phyloP scores from a whole-genome alignment of 2,888 invertebrate species.

The Tanypteryx hageni region DNA sequence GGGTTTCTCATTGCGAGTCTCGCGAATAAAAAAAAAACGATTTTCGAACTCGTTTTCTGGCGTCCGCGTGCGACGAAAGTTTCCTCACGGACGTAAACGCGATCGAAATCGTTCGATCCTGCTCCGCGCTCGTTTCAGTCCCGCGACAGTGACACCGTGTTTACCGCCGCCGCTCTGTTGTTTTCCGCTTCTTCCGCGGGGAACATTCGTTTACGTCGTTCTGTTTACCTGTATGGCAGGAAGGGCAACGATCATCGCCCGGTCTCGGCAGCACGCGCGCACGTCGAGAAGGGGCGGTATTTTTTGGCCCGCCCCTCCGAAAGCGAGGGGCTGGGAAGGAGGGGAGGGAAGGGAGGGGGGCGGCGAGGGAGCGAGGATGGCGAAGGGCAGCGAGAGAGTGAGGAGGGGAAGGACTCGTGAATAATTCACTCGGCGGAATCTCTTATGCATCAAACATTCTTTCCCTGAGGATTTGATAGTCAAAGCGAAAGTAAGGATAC shows the following conservation, averaged over 20 bases:
- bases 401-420: background rate
- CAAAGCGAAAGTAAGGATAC: background rate
- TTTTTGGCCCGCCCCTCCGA: background rate
- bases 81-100: too few species aligned
- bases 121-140: too few species aligned
- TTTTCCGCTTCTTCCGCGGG: background rate
- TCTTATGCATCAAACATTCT: constrained; percentile 7
- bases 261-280: background rate
- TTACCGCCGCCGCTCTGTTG: background rate
- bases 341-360: background rate
- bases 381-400: too few species aligned
- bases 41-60: too few species aligned
- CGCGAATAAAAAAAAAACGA: too few species aligned
- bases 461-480: background rate
- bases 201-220: background rate
- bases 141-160: background rate
- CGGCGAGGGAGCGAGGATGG: background rate
- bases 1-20: too few species aligned
- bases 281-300: background rate
- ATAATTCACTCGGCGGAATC: background rate
- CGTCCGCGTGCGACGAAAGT: too few species aligned
- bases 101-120: too few species aligned
- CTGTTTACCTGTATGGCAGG: background rate
- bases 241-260: background rate
- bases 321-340: background rate